Conservation (phyloP, 30 jellyfish, hydroid and myxozoan species). For the Aurelia coerulea region DNA sequence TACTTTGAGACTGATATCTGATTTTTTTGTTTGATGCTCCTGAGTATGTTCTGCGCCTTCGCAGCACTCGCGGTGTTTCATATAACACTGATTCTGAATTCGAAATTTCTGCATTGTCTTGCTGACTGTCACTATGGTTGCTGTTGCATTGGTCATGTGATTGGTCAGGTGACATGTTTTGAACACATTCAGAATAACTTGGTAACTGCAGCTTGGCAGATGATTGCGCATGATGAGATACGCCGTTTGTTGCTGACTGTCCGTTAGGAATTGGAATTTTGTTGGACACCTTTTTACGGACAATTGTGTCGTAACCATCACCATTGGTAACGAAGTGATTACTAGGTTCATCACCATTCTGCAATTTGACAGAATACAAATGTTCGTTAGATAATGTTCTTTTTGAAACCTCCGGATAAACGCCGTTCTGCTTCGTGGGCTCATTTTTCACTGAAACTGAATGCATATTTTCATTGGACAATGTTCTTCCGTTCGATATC, state of each 20-base stretch:
- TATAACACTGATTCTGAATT: slow-evolving; percentile 11
- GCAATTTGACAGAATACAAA: not conserved
- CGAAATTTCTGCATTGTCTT: slow-evolving; percentile 3
- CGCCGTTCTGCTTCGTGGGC: not conserved
- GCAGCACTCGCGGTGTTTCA: slow-evolving; percentile 63
- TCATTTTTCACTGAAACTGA: not conserved
- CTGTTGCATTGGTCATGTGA: not conserved
- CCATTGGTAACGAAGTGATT: not conserved
- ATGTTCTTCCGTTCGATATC: not conserved
- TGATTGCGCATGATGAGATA: not conserved
- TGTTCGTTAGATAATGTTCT: not conserved
- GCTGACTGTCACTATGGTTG: not conserved
- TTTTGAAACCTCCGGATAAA: not conserved
- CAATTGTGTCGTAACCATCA: not conserved
- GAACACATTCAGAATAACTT: slow-evolving; percentile 40
- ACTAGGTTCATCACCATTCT: not conserved
- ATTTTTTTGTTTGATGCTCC: slow-evolving; percentile 53
- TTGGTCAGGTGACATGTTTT: slow-evolving; percentile 5
- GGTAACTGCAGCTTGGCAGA: slow-evolving; percentile 11
- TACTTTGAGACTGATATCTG: slow-evolving; percentile 12
- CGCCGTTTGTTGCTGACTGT: not conserved
- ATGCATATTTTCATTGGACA: slow-evolving; percentile 41
- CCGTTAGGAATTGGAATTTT: not conserved
- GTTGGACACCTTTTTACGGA: not conserved
- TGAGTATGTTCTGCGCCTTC: slow-evolving; percentile 57